These are phyloP conservation scores for Gibbula magus DNA, from an alignment of 2,888 invertebrate genomes.

Conservation along the genomic window DNA sequence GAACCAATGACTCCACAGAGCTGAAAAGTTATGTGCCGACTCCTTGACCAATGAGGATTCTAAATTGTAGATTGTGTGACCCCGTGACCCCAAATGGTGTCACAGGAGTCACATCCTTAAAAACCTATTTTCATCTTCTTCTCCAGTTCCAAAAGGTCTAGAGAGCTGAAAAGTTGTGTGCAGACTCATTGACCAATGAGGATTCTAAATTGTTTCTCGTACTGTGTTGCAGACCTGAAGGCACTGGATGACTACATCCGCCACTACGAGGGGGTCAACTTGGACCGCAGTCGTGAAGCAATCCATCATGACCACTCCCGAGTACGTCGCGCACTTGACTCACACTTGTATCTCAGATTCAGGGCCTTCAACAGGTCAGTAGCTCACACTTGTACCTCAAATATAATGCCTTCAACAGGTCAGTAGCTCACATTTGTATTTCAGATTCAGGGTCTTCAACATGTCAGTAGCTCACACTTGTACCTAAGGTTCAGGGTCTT, in stretches of 20 bases:
- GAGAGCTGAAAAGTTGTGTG: too few species aligned
- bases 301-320: constrained; percentile 57
- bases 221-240: constrained; percentile 49
- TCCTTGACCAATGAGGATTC: too few species aligned
- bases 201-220: neutral
- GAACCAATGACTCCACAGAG: too few species aligned
- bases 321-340: constrained; percentile 55
- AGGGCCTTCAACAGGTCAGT: constrained; percentile 61
- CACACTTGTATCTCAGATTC: constrained; percentile 52
- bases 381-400: neutral
- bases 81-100: too few species aligned
- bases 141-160: too few species aligned
- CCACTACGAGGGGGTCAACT: constrained; percentile 62
- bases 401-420: neutral
- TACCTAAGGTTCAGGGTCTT: too few species aligned
- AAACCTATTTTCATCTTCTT: too few species aligned
- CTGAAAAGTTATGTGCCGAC: too few species aligned
- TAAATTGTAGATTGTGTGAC: too few species aligned
- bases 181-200: too few species aligned
- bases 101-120: too few species aligned
- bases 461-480: neutral
- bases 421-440: neutral
- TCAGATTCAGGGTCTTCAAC: neutral
- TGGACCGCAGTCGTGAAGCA: constrained; percentile 42
- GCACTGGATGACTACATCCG: constrained; percentile 63